Evolutionary conservation across 2,797 vertebrate genomes (phyloP).

Genomic region (Catostomus latipinnis): DNA sequence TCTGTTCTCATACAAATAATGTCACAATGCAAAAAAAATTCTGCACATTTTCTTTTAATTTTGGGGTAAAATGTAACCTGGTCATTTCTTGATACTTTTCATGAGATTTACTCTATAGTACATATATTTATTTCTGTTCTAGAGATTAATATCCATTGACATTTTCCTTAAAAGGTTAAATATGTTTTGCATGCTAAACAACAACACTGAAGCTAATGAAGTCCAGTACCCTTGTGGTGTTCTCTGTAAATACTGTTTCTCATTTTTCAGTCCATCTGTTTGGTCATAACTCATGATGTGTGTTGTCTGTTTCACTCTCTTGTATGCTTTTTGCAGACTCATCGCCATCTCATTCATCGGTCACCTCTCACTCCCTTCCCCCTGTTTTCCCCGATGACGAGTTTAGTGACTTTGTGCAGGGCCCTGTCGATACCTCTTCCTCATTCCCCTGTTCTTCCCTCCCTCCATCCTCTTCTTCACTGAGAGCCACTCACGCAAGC

Average conservation of each 20-base stretch:
- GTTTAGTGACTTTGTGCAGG: slow-evolving; percentile 99
- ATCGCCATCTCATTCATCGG: slow-evolving; percentile 90
- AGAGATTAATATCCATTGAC: neutral
- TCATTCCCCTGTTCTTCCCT: slow-evolving; percentile 71
- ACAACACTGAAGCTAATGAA: neutral
- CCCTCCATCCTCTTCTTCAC: slow-evolving; percentile 59
- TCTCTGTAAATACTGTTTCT: slow-evolving; percentile 21
- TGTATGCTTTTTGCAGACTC: slow-evolving; percentile 96
- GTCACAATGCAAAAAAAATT: no score
- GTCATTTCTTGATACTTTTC: no score
- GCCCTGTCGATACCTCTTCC: slow-evolving; percentile 79
- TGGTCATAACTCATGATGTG: slow-evolving; percentile 48
- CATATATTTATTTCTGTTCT: neutral
- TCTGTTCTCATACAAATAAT: no score
- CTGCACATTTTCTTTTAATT: no score
- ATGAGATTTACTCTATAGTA: no score
- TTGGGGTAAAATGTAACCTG: no score
- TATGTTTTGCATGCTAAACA: slow-evolving; percentile 2
- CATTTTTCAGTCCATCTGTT: slow-evolving; percentile 7
- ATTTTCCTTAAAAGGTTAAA: neutral
- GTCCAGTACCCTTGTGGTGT: neutral
- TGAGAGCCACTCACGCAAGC: slow-evolving; percentile 48
- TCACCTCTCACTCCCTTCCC: slow-evolving; percentile 86
- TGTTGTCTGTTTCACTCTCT: slow-evolving; percentile 69
- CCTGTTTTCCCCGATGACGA: slow-evolving; percentile 85